Evolutionary conservation across 2,888 invertebrate genomes (phyloP).

Genomic region (Megamerina dolium): DNA sequence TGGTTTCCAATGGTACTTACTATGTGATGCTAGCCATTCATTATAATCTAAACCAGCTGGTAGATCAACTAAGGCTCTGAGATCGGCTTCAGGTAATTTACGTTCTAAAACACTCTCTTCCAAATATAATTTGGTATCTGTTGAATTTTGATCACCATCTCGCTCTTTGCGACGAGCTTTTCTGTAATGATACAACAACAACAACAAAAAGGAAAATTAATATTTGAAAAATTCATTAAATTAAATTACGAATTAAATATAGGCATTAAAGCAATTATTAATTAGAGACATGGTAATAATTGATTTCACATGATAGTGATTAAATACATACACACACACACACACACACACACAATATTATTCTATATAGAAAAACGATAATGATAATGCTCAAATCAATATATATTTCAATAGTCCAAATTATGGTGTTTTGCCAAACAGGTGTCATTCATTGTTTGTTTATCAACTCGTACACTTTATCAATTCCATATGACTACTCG

Average conservation of each 20-base stretch:
- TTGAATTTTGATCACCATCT: conserved; percentile 70
- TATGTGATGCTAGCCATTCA: conserved; percentile 99
- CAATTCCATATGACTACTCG: too few relatives aligned
- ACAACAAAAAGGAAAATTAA: conserved; percentile 11
- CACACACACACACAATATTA: too few relatives aligned
- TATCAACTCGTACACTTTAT: too few relatives aligned
- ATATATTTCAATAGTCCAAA: too few relatives aligned
- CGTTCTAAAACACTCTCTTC: conserved; percentile 91
- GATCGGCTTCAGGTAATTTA: conserved; percentile 89
- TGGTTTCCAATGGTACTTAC: too few relatives aligned
- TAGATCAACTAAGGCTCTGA: conserved; percentile 88
- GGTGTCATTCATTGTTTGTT: too few relatives aligned
- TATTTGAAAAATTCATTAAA: neutral
- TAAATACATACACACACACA: too few relatives aligned
- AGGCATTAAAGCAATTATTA: neutral
- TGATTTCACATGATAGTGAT: too few relatives aligned
- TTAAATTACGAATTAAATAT: neutral
- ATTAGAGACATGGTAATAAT: neutral
- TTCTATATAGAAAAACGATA: too few relatives aligned
- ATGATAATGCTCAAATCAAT: too few relatives aligned
- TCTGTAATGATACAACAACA: conserved; percentile 56
- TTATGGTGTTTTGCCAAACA: too few relatives aligned
- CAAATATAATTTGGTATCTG: conserved; percentile 89
- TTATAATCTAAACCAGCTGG: conserved; percentile 95
- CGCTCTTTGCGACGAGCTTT: conserved; percentile 96